These are phyloP conservation scores for Drosophila sp. DNA, from an alignment of 1,140 invertebrate genomes.

Conservation along the genomic window DNA sequence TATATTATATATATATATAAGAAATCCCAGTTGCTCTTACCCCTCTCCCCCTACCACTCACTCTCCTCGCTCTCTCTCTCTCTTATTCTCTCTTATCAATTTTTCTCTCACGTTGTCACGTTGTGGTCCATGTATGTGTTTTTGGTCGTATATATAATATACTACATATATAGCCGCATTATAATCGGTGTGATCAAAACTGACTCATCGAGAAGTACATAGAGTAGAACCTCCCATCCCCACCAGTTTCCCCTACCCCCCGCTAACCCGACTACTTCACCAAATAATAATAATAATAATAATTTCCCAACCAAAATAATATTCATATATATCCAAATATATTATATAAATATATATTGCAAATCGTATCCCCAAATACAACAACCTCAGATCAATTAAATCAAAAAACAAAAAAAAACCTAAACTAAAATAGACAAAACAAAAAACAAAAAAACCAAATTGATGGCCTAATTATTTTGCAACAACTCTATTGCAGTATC, in stretches of 20 bases:
- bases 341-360: slow-evolving; percentile 45
- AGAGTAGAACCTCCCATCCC: neutral
- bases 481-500: slow-evolving; percentile 81
- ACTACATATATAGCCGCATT: slow-evolving; percentile 36
- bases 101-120: slow-evolving; percentile 27
- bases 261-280: too few species aligned
- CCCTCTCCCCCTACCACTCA: neutral
- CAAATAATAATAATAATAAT: neutral
- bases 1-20: slow-evolving; percentile 8
- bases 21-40: slow-evolving; percentile 26
- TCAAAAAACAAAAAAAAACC: slow-evolving; percentile 6
- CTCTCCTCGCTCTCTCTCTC: slow-evolving; percentile 16
- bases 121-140: slow-evolving; percentile 44
- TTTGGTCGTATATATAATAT: slow-evolving; percentile 26
- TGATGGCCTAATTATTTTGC: slow-evolving; percentile 78
- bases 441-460: slow-evolving; percentile 51
- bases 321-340: neutral
- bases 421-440: neutral
- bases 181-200: slow-evolving; percentile 45
- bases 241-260: neutral
- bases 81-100: slow-evolving; percentile 5
- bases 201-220: slow-evolving; percentile 12
- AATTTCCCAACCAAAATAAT: neutral
- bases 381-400: slow-evolving; percentile 6
- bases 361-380: slow-evolving; percentile 40